phyloP scores from a whole-genome alignment of 2,888 invertebrate species.

The Drosophila fulvimacula region DNA sequence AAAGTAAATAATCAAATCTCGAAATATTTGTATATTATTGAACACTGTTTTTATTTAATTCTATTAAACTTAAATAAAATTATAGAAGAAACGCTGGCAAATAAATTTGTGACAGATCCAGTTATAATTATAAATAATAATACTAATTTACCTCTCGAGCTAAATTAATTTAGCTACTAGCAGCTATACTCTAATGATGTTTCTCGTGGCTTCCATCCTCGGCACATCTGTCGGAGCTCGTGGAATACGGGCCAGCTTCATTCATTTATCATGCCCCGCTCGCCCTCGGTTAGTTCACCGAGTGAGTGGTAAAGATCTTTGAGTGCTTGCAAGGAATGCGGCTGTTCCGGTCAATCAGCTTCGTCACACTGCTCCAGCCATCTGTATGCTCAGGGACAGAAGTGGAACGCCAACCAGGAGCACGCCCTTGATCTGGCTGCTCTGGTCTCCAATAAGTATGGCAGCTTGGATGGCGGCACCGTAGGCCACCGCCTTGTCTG shows the following conservation, averaged over 20 bases:
- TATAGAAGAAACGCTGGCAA: too few species aligned
- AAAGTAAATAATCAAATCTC: conserved; percentile 51
- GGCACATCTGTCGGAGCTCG: conserved; percentile 96
- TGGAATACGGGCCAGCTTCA: conserved; percentile 97
- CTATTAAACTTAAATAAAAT: conserved; percentile 5
- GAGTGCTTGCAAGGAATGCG: conserved; percentile 90
- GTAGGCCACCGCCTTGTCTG: conserved; percentile 93
- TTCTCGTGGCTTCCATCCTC: conserved; percentile 92
- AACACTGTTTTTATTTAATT: conserved; percentile 17
- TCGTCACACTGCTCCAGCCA: conserved; percentile 92
- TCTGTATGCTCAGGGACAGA: conserved; percentile 91
- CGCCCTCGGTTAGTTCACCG: conserved; percentile 94
- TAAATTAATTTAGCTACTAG: conserved; percentile 91
- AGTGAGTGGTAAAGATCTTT: conserved; percentile 91
- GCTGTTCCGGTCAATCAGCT: conserved; percentile 90
- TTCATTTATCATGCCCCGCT: conserved; percentile 97
- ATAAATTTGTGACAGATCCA: conserved; percentile 22
- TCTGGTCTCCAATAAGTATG: conserved; percentile 88
- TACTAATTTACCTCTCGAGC: conserved; percentile 86
- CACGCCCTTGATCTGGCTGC: conserved; percentile 90
- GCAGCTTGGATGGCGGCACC: conserved; percentile 91
- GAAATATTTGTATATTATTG: not conserved
- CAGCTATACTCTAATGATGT: conserved; percentile 88
- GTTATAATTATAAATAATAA: conserved; percentile 3
- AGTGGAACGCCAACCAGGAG: conserved; percentile 89